A percentile compares a stretch with the other conserved stretches of the same genome.
Conservation (phyloP, 2,797 vertebrate genomes). For the Passerculus sandwichensis region DNA sequence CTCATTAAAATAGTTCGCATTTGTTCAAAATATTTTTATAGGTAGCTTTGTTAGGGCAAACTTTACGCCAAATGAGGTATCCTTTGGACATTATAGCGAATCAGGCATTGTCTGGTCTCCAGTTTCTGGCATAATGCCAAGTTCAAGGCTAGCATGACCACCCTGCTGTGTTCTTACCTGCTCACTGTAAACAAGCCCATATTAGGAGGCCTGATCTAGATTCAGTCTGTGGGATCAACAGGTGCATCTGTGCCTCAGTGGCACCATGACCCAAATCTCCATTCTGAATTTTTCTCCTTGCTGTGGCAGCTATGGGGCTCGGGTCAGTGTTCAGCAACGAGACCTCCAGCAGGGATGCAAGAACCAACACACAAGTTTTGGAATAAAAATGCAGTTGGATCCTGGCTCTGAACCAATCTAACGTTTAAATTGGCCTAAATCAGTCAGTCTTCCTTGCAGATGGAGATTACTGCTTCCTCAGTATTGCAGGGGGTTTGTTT, state of each 20-base stretch:
- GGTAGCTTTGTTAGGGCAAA: neutral
- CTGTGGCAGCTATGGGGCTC: neutral
- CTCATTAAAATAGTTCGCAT: neutral
- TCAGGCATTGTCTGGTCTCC: neutral
- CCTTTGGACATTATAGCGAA: neutral
- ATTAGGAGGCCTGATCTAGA: neutral
- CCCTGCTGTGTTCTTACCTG: neutral
- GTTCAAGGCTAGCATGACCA: neutral
- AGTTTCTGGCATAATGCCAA: neutral
- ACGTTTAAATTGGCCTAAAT: neutral
- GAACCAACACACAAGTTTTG: neutral
- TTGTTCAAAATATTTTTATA: neutral
- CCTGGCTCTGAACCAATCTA: neutral
- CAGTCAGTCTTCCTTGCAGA: neutral
- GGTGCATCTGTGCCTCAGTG: neutral
- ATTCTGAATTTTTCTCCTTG: neutral
- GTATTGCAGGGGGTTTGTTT: neutral
- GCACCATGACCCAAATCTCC: neutral
- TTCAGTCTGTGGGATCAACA: neutral
- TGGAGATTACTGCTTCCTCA: neutral
- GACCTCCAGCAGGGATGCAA: neutral
- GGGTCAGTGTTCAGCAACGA: neutral
- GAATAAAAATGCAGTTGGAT: neutral
- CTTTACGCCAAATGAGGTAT: neutral
- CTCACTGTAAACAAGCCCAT: neutral